Percentiles rank a stretch among this genome's conserved stretches.
Conservation (phyloP, 2,113 vertebrate species). For the Mesoclemmys tuberculata region DNA sequence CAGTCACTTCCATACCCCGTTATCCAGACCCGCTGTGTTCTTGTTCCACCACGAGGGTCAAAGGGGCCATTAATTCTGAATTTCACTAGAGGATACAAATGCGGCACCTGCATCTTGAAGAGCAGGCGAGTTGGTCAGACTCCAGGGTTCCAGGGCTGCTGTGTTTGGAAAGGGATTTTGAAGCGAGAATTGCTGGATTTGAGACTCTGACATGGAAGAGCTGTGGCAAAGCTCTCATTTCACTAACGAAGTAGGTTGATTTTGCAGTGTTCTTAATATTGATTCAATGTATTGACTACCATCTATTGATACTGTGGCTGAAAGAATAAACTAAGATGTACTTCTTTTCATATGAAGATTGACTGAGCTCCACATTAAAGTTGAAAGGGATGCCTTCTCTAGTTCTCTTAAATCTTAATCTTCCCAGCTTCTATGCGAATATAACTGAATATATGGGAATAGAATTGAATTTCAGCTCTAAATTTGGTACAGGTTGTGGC, state of each 20-base stretch:
- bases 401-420: constrained; percentile 21
- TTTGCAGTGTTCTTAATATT: background rate
- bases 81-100: fast-evolving
- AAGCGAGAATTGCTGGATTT: background rate
- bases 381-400: background rate
- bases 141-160: background rate
- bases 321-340: background rate
- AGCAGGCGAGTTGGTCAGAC: fast-evolving
- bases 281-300: fast-evolving
- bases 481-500: constrained; percentile 26
- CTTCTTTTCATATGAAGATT: background rate
- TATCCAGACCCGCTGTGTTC: background rate
- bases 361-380: constrained; percentile 21
- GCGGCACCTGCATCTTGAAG: background rate
- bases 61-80: fast-evolving
- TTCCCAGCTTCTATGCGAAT: constrained; percentile 42
- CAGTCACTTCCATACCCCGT: background rate
- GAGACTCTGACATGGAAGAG: background rate
- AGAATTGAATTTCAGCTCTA: constrained; percentile 61
- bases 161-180: background rate
- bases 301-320: background rate
- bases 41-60: fast-evolving
- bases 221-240: background rate
- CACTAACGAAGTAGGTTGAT: background rate
- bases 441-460: too few relatives aligned